These are phyloP conservation scores for Nemotelus nigrinus DNA, from an alignment of 2,888 invertebrate species.

Conservation along the genomic window DNA sequence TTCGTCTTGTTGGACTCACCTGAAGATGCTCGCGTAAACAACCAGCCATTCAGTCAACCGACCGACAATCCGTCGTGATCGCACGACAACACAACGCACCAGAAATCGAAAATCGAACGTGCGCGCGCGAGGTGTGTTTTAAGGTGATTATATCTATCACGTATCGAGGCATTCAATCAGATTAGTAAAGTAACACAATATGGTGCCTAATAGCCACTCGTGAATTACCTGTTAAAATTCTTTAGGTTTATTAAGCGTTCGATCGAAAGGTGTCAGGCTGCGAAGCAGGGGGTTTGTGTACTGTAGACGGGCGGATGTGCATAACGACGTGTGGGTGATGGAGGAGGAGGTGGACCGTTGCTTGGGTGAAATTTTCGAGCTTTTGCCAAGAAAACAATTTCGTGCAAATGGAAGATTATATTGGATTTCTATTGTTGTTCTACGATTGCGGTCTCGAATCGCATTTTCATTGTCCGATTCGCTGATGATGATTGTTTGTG, in stretches of 20 bases:
- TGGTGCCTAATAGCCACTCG: constrained; percentile 20
- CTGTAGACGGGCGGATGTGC: background rate
- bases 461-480: too few relatives aligned
- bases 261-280: background rate
- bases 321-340: background rate
- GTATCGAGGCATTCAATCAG: constrained; percentile 27
- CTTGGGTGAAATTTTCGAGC: constrained; percentile 11
- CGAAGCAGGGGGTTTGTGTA: too few relatives aligned
- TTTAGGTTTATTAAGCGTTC: background rate
- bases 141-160: constrained; percentile 28
- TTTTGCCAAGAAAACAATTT: constrained; percentile 9
- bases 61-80: too few relatives aligned
- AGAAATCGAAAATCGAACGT: background rate
- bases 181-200: constrained; percentile 27
- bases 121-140: constrained; percentile 24
- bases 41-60: too few relatives aligned
- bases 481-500: too few relatives aligned
- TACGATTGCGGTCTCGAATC: background rate
- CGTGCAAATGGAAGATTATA: background rate
- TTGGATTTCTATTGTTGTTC: constrained; percentile 16
- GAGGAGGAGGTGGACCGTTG: constrained; percentile 7
- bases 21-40: constrained; percentile 9
- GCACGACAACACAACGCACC: too few relatives aligned
- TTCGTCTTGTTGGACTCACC: constrained; percentile 7
- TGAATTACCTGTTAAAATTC: constrained; percentile 32